Evolutionary conservation across 1,140 invertebrate species (phyloP).

Genomic region (Hylyphantes graminicola): DNA sequence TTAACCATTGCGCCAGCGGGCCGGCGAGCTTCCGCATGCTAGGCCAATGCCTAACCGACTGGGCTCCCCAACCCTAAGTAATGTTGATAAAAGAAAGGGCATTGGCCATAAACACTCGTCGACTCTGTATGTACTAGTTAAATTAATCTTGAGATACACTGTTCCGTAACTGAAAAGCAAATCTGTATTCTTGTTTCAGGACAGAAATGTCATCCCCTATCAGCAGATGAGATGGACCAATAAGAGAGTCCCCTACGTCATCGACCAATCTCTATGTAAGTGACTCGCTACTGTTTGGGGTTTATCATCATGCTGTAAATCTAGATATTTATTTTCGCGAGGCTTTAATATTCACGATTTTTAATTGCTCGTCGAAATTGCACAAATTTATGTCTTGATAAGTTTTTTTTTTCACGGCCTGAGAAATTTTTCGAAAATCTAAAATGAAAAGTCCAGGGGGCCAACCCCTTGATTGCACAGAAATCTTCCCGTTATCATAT

Average conservation of each 20-base stretch:
- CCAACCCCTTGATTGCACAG: too few relatives aligned
- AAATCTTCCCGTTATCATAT: too few relatives aligned
- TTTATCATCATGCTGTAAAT: not conserved
- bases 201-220: constrained; percentile 50
- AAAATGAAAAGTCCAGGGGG: too few relatives aligned
- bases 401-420: too few relatives aligned
- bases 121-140: too few relatives aligned
- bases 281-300: not conserved
- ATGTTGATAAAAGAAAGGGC: too few relatives aligned
- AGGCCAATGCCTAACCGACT: too few relatives aligned
- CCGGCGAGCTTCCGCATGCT: too few relatives aligned
- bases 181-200: not conserved
- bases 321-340: not conserved
- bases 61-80: too few relatives aligned
- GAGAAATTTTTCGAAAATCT: not conserved
- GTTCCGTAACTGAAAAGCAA: not conserved
- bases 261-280: constrained; percentile 53
- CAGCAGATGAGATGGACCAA: constrained; percentile 57
- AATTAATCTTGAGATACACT: too few relatives aligned
- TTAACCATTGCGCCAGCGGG: too few relatives aligned
- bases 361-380: not conserved
- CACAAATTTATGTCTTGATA: not conserved
- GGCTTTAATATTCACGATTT: not conserved
- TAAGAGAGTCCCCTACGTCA: constrained; percentile 58
- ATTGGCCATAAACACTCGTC: too few relatives aligned